Evolutionary conservation across 2,888 invertebrate species (phyloP).

Genomic region (Agriopis marginaria): DNA sequence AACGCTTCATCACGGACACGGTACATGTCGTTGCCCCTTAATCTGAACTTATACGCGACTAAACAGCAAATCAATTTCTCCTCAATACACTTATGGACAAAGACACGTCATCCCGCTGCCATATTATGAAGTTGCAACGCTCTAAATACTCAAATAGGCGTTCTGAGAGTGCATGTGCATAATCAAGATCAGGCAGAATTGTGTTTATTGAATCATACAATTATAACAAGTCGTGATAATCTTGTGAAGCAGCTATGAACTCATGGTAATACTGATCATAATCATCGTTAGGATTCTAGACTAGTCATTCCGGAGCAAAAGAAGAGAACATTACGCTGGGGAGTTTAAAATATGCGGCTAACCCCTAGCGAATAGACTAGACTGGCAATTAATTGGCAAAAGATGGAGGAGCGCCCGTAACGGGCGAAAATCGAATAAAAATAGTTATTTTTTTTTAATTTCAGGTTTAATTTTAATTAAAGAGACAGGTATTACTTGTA

Average conservation of each 20-base stretch:
- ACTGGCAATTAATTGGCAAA: too few species aligned
- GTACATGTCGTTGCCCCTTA: constrained; percentile 39
- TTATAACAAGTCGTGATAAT: constrained; percentile 22
- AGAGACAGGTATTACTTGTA: too few species aligned
- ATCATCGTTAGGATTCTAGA: constrained; percentile 2
- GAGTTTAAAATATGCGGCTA: too few species aligned
- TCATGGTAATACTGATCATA: constrained; percentile 6
- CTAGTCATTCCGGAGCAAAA: too few species aligned
- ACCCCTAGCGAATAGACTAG: too few species aligned
- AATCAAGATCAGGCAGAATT: constrained; percentile 11
- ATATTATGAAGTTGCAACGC: background rate
- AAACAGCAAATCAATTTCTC: constrained; percentile 24
- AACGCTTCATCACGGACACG: constrained; percentile 38
- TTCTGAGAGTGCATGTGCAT: background rate
- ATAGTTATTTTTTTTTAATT: too few species aligned
- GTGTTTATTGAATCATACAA: constrained; percentile 20
- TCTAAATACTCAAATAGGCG: constrained; percentile 3
- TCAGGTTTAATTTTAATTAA: too few species aligned
- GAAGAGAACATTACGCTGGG: too few species aligned
- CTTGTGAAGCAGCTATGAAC: constrained; percentile 16
- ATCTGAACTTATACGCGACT: constrained; percentile 28
- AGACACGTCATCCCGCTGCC: constrained; percentile 13
- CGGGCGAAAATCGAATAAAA: too few species aligned
- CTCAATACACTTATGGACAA: constrained; percentile 22
- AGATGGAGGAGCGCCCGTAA: too few species aligned